Conservation (phyloP, 1,140 invertebrate genomes). For the Agrypnia vestita region DNA sequence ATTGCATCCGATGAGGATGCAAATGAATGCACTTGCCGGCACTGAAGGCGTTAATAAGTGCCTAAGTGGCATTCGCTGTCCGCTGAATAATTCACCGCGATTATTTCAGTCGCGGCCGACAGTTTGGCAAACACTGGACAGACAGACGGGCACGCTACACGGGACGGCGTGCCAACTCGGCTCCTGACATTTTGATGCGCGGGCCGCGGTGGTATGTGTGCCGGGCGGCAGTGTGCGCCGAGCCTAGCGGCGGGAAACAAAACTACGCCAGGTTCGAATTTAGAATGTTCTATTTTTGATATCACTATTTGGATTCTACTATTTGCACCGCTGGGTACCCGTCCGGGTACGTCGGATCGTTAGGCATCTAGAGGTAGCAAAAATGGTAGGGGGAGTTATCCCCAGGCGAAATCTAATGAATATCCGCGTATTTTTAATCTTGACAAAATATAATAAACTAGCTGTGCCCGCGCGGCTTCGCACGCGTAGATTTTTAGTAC, state of each 20-base stretch:
- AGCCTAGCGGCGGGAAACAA: slow-evolving; percentile 13
- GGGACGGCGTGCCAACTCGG: slow-evolving; percentile 23
- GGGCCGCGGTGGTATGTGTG: slow-evolving; percentile 7
- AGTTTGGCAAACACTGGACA: slow-evolving; percentile 55
- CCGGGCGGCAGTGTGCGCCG: background rate
- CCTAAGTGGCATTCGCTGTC: slow-evolving; percentile 54
- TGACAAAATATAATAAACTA: too few species aligned
- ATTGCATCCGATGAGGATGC: too few species aligned
- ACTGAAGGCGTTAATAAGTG: slow-evolving; percentile 48
- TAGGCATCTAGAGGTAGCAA: too few species aligned
- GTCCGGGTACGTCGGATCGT: too few species aligned
- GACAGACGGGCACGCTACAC: background rate
- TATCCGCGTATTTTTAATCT: too few species aligned
- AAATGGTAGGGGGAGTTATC: too few species aligned
- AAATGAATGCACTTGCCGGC: background rate
- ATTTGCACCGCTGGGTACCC: background rate
- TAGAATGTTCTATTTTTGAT: slow-evolving; percentile 27
- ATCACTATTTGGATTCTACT: background rate
- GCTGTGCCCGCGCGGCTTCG: too few species aligned
- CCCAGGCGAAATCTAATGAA: too few species aligned
- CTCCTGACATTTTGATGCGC: slow-evolving; percentile 11
- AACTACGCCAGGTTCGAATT: slow-evolving; percentile 20
- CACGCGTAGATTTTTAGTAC: too few species aligned
- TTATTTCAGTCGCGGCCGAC: slow-evolving; percentile 42
- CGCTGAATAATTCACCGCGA: slow-evolving; percentile 53